Conservation (phyloP, 2,888 invertebrate genomes). For the Adelognathus sp. region DNA sequence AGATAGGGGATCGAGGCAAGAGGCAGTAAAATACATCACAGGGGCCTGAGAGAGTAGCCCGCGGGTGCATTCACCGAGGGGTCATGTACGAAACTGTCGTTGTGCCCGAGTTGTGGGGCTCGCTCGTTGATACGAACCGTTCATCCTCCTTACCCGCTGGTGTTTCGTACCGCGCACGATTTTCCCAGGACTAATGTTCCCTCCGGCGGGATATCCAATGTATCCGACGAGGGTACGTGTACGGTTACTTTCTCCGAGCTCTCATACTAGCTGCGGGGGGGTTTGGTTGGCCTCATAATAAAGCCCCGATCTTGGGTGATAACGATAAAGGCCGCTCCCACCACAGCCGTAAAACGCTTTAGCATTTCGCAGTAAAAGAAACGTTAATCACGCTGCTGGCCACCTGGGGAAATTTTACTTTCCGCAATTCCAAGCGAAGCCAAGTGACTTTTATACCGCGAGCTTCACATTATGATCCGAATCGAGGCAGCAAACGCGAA, state of each 20-base stretch:
- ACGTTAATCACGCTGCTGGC: slow-evolving; percentile 73
- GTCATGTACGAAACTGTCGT: slow-evolving; percentile 58
- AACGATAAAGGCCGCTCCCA: slow-evolving; percentile 61
- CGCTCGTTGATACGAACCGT: background rate
- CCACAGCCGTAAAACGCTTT: slow-evolving; percentile 70
- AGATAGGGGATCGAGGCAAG: no score
- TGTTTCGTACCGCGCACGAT: background rate
- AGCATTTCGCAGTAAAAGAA: slow-evolving; percentile 74
- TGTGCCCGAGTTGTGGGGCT: slow-evolving; percentile 12
- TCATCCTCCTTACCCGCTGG: background rate
- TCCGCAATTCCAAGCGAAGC: background rate
- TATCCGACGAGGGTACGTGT: slow-evolving; percentile 15
- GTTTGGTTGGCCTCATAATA: slow-evolving; percentile 69
- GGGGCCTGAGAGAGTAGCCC: background rate
- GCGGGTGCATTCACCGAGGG: slow-evolving; percentile 46
- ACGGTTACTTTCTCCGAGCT: slow-evolving; percentile 7
- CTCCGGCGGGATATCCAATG: slow-evolving; percentile 66
- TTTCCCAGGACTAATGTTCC: slow-evolving; percentile 76
- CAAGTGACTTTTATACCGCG: background rate
- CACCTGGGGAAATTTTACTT: slow-evolving; percentile 61
- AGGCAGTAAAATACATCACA: no score
- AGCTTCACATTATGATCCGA: slow-evolving; percentile 48
- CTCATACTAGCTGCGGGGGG: background rate
- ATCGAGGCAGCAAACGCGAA: slow-evolving; percentile 18
- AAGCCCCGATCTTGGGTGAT: slow-evolving; percentile 74